A percentile compares a stretch with the other conserved stretches of the same genome.
Evolutionary conservation across 1,140 invertebrate genomes (phyloP).

Genomic region (Drosophila burlai): DNA sequence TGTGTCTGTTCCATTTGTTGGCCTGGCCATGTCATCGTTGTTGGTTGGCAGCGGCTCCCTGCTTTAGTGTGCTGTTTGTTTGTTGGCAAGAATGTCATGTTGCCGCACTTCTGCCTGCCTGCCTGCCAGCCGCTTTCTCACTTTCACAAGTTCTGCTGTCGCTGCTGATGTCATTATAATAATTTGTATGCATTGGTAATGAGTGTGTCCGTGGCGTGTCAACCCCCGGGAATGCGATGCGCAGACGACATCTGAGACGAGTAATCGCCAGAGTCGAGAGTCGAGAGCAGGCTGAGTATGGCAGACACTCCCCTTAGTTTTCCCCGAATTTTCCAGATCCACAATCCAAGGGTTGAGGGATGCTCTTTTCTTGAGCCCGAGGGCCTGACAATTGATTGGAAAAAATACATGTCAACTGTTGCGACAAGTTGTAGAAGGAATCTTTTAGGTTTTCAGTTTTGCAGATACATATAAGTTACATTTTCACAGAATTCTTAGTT

Average conservation of each 20-base stretch:
- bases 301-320: slow-evolving; percentile 27
- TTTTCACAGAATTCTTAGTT: not conserved
- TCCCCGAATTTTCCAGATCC: slow-evolving; percentile 22
- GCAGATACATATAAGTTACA: not conserved
- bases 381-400: slow-evolving; percentile 11
- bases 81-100: slow-evolving; percentile 18
- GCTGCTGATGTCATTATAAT: slow-evolving; percentile 72
- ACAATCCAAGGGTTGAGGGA: slow-evolving; percentile 1
- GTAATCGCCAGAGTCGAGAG: slow-evolving; percentile 17
- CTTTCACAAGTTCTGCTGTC: slow-evolving; percentile 62
- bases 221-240: slow-evolving; percentile 50
- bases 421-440: not conserved
- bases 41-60: slow-evolving; percentile 1
- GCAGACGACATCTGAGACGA: slow-evolving; percentile 54
- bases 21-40: slow-evolving; percentile 12
- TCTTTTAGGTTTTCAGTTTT: not conserved
- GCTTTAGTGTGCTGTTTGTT: slow-evolving; percentile 3
- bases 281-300: slow-evolving; percentile 1
- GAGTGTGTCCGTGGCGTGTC: slow-evolving; percentile 31
- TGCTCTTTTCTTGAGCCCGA: slow-evolving; percentile 15
- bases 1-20: slow-evolving; percentile 4
- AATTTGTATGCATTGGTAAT: slow-evolving; percentile 77
- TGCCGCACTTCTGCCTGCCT: slow-evolving; percentile 16
- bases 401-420: not conserved
- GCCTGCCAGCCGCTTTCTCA: slow-evolving; percentile 52